Conservation (phyloP, 2,888 invertebrate genomes). For the Clistopyga incitator region DNA sequence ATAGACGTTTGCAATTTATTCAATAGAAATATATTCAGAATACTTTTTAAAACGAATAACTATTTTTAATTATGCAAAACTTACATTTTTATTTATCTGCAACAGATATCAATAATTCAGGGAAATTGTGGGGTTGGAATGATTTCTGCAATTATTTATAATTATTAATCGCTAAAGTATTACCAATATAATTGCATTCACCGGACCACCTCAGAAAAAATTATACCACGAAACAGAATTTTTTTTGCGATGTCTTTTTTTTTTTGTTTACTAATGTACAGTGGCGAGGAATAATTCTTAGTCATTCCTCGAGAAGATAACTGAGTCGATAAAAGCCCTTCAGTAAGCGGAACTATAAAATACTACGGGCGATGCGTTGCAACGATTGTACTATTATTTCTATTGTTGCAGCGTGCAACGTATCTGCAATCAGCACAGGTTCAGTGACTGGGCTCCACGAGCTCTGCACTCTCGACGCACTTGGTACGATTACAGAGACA, state of each 20-base stretch:
- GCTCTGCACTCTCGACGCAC: slow-evolving; percentile 80
- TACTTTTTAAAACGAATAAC: no score
- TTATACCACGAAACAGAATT: no score
- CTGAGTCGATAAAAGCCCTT: neutral
- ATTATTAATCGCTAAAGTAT: neutral
- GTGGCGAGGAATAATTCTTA: neutral
- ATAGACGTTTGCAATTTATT: no score
- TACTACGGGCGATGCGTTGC: neutral
- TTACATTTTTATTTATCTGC: no score
- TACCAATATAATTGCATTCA: no score
- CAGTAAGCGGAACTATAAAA: neutral
- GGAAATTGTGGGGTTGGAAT: neutral
- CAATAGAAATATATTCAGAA: no score
- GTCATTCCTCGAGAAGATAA: neutral
- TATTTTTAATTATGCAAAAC: no score
- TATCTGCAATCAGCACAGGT: slow-evolving; percentile 73
- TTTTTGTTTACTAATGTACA: neutral
- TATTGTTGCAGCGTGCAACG: slow-evolving; percentile 81
- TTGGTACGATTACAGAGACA: slow-evolving; percentile 76
- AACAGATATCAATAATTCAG: no score
- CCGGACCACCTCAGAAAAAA: neutral
- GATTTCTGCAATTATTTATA: neutral
- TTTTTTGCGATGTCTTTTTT: neutral
- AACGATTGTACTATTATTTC: slow-evolving; percentile 67
- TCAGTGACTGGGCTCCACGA: slow-evolving; percentile 78